These are phyloP conservation scores for Petrocephalus microphthalmus DNA, from an alignment of 2,113 vertebrate species.

Conservation along the genomic window DNA sequence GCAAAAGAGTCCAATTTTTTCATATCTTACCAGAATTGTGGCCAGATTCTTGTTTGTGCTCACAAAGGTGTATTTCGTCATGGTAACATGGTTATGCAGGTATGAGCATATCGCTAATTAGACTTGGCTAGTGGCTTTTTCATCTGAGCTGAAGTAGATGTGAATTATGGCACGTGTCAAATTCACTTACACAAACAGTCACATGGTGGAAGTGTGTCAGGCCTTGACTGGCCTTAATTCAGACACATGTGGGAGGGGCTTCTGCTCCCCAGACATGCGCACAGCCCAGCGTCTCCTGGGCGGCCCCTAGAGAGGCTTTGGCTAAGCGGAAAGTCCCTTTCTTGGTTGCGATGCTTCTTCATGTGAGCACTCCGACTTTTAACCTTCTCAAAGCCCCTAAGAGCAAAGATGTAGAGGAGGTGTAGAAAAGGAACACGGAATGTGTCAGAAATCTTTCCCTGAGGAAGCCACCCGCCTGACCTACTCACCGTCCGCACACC, in stretches of 20 bases:
- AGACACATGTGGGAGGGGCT: slow-evolving; percentile 11
- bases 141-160: background rate
- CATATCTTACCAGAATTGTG: background rate
- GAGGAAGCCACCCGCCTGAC: background rate
- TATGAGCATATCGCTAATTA: background rate
- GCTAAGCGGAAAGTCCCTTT: slow-evolving; percentile 32
- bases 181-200: background rate
- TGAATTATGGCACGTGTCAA: background rate
- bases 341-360: slow-evolving; percentile 59
- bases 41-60: background rate
- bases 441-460: background rate
- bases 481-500: slow-evolving; percentile 55
- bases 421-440: background rate
- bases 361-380: slow-evolving; percentile 61
- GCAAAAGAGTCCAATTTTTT: background rate
- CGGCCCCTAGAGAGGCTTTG: slow-evolving; percentile 37
- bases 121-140: background rate
- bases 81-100: background rate
- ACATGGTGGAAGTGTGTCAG: background rate
- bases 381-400: slow-evolving; percentile 60
- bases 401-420: background rate
- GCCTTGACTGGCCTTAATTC: background rate
- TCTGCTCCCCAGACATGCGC: background rate
- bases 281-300: slow-evolving; percentile 32
- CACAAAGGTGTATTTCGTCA: background rate